Evolutionary conservation across 2,113 vertebrate species (phyloP), one percentile per base, ranked within the genome.

Genomic region (Apaloderma vittatum): DNA sequence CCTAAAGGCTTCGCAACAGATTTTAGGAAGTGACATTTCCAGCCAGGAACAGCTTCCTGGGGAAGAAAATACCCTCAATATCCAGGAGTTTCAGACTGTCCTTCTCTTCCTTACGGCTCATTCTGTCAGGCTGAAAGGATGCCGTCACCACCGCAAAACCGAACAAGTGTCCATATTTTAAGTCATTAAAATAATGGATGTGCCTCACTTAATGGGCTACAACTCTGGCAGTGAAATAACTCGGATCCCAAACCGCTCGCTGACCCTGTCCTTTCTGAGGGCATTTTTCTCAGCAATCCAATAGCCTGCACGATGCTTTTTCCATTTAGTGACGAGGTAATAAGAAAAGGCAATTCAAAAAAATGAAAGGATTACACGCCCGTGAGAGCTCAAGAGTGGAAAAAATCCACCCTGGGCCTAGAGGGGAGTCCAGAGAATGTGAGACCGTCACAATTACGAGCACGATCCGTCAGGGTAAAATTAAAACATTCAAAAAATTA

Each of bases 151-250:
- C 59, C 18, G n/a, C 37, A 54, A n/a, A 66, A n/a, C 5, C n/a
- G n/a, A 54, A 16, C 32, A 12, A 27, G 18, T 6, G 32, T n/a
- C 37, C 22, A 18, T 18, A 18, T 74, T 74, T 52, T 9, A 12
- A 67, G 45, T 29, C 45, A 19, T 11, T 67, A 32, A 51, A 51
- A 45, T 0, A 58, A 27, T 4, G 24, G 12, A 51, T 7, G 11
- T 1, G 0, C 30, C 63, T 58, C 36, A n/a, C 6, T 19, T 45
- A 40, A 43, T 0, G 1, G 18, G 26, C 65, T 32, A 32, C 17
- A 36, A 12, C 21, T 27, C 43, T 5, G 24, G 14, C 32, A 32
- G 49, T 10, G 10, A 27, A 37, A 52, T 2, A 4, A 52, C 14
- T 23, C 29, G 30, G 36, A 46, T 52, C 51, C n/a, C 59, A 51